These are phyloP conservation scores for Eurytoma californica DNA, from an alignment of 2,888 invertebrate genomes.

Conservation along the genomic window DNA sequence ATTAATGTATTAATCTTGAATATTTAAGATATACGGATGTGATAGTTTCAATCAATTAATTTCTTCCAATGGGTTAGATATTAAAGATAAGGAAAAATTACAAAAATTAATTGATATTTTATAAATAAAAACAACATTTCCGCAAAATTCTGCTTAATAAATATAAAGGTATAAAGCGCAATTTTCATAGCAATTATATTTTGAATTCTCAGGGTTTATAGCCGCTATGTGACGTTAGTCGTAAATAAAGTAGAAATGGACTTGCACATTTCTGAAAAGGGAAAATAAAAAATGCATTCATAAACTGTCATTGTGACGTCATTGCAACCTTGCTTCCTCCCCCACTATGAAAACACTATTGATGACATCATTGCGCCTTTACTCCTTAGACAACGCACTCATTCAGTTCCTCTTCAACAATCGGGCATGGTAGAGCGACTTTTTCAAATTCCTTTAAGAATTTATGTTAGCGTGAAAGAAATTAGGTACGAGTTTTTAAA, in stretches of 20 bases:
- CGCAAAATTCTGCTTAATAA: no score
- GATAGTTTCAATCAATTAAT: no score
- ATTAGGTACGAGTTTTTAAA: conserved; percentile 11
- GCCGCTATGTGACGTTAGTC: background rate
- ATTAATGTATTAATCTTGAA: no score
- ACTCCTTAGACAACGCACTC: conserved; percentile 11
- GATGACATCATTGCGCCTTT: conserved; percentile 36
- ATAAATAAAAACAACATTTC: no score
- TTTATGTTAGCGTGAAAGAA: background rate
- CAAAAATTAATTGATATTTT: no score
- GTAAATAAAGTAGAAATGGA: background rate
- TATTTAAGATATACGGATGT: no score
- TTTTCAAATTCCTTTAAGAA: conserved; percentile 17
- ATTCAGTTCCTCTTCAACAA: conserved; percentile 34
- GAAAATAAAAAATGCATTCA: conserved; percentile 12
- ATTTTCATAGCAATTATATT: no score
- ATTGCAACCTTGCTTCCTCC: conserved; percentile 21
- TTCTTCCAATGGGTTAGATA: no score
- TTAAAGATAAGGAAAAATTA: no score
- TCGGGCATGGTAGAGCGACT: background rate
- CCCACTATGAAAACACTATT: conserved; percentile 33
- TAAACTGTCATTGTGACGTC: conserved; percentile 33
- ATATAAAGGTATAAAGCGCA: no score
- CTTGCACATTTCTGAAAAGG: background rate
- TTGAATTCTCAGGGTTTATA: no score